Evolutionary conservation across 2,113 vertebrate species (phyloP), one percentile per base, ranked within the genome.

Genomic region (Daboia siamensis): DNA sequence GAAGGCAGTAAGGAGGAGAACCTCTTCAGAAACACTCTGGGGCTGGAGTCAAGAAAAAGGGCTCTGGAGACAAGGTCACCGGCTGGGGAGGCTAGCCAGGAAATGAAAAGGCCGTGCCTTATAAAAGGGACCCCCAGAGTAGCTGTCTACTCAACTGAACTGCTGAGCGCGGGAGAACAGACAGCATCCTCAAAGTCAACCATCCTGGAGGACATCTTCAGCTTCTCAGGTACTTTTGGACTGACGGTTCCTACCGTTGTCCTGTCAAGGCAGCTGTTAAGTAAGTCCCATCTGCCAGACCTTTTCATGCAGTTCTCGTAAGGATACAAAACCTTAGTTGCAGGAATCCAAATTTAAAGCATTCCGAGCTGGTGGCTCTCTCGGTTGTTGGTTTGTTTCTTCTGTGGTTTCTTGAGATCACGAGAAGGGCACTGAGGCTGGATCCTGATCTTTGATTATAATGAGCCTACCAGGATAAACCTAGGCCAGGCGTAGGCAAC

Each of bases 171-270:
- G 51, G 89, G 20, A 26, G 95, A 93, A 89, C 90, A 88, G 12
- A 17, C 21, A 7, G 11, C 1, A 0, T 91, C 95, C 54, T 93
- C 64, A 0, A 12, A 89, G 0, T 0, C 74, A 26, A 89, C 91
- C 52, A 0, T 20, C 86, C 52, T 2, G 0, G 97, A 97, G 0
- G 94, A 97, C 1, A 96, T 96, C 20, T 97, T 97, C n/a, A 61
- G 69, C 93, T 26, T 94, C 39, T 94, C 98, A 93, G 97, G 98
- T 98, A 96, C 96, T 52, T 80, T 69, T n/a, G 52, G 48, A 26
- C 33, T 93, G 91, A 80, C 33, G 2, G 15, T 74, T 17, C 64
- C 13, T 17, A 74, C 64, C 33, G 13, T 33, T 74, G n/a, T 74
- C 29, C n/a, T 33, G 15, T 80, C 69, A 80, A 74, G n/a, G n/a